These are phyloP conservation scores for Antitype chi DNA, from an alignment of 2,888 invertebrate genomes.

Conservation along the genomic window DNA sequence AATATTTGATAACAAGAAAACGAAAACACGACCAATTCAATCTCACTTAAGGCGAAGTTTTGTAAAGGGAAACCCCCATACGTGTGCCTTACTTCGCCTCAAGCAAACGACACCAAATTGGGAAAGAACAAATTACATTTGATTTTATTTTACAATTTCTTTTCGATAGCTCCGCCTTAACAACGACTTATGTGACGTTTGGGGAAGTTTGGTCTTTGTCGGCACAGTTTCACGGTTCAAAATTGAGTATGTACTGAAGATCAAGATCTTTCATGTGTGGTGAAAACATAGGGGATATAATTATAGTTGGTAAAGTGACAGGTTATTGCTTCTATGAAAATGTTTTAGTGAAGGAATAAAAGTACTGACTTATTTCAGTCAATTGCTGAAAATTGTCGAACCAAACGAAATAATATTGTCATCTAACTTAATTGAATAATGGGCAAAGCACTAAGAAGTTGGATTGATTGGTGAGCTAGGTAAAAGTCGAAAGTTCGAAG, in stretches of 20 bases:
- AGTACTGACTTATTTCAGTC: background rate
- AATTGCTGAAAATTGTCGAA: too few species aligned
- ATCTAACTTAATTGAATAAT: too few species aligned
- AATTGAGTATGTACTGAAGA: background rate
- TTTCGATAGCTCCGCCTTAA: conserved; percentile 75
- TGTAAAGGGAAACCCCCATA: conserved; percentile 63
- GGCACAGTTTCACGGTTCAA: background rate
- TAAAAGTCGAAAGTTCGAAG: too few species aligned
- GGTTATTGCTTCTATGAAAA: background rate
- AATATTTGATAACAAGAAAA: conserved; percentile 59
- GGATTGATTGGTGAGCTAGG: too few species aligned
- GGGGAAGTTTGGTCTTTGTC: conserved; percentile 42
- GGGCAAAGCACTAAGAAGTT: too few species aligned
- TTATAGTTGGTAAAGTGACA: conserved; percentile 8
- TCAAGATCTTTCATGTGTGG: conserved; percentile 58
- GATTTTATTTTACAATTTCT: conserved; percentile 89
- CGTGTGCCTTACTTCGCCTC: conserved; percentile 50
- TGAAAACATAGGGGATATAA: conserved; percentile 69
- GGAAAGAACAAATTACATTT: conserved; percentile 85
- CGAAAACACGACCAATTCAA: conserved; percentile 78
- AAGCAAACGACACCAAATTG: conserved; percentile 77
- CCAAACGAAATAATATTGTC: too few species aligned
- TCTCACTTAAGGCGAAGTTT: conserved; percentile 77
- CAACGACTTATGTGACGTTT: conserved; percentile 57
- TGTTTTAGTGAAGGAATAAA: background rate